These are phyloP conservation scores for Tineola bisselliella DNA, from an alignment of 2,888 invertebrate species.

Conservation along the genomic window DNA sequence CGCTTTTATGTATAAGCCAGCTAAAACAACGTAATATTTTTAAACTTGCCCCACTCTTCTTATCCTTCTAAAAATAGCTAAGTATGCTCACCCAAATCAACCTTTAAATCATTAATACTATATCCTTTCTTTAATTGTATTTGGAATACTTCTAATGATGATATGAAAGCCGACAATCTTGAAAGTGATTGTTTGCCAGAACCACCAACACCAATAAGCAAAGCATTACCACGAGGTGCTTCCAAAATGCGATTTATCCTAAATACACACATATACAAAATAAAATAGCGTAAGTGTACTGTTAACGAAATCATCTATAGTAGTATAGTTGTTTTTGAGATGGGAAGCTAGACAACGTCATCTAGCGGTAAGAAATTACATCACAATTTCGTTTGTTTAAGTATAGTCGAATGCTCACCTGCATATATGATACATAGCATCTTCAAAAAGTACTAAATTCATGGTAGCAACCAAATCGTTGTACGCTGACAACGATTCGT, in stretches of 20 bases:
- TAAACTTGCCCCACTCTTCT: too few relatives aligned
- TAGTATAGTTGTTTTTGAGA: too few relatives aligned
- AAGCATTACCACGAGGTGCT: constrained; percentile 89
- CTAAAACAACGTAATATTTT: constrained; percentile 35
- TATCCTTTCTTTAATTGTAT: constrained; percentile 92
- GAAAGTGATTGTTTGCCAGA: constrained; percentile 94
- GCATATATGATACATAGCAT: constrained; percentile 93
- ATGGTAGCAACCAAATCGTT: constrained; percentile 91
- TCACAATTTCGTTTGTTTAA: too few relatives aligned
- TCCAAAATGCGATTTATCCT: constrained; percentile 93
- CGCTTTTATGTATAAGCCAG: constrained; percentile 83
- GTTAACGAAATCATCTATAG: too few relatives aligned
- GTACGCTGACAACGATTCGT: constrained; percentile 84
- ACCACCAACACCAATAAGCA: constrained; percentile 93
- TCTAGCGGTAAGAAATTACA: too few relatives aligned
- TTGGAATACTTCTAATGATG: constrained; percentile 92
- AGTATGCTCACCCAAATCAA: constrained; percentile 67
- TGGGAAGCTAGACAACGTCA: too few relatives aligned
- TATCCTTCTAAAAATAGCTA: too few relatives aligned
- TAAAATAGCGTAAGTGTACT: too few relatives aligned
- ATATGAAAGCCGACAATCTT: constrained; percentile 88
- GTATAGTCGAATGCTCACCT: constrained; percentile 47
- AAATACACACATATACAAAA: constrained; percentile 24
- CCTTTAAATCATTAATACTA: constrained; percentile 80
- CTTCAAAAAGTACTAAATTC: constrained; percentile 94